Base-by-base conservation (phyloP, 2,797 vertebrate genomes). In the Ctenosaura bakeri region DNA sequence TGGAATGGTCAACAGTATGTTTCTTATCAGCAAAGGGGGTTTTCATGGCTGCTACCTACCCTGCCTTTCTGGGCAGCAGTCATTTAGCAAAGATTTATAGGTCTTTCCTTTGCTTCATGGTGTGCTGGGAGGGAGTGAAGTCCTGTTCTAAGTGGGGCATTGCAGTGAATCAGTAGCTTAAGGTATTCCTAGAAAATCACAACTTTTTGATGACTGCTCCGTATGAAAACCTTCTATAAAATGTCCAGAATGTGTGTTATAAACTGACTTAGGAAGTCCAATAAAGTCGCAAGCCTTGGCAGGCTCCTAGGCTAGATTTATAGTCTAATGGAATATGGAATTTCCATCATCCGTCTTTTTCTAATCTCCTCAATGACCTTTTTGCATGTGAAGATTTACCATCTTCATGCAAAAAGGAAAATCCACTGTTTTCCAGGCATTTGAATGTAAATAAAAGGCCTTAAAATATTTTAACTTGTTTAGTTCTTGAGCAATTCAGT, bases 221-320 rank as follows among this genome's bases (percentile, higher is more conserved):
- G 90, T 89, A 92, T 90, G 91, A 93, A 94, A 94, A 95, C 95
- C 94, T 82, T 93, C 90, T 95, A 89, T 95, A 94, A 91, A 95
- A 94, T 95, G 35, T 96, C 93, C 89, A 96, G 89, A 93, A 96
- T 42, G 24, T 88, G 77, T 94, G 89, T 91, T 96, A 95, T 92
- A 96, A 97, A 95, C 92, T 94, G 85, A 96, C 94, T 96, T 85
- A 91, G 88, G 85, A 92, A 96, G 96, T 95, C 92, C 93, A 87
- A 95, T 96, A 96, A 95, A 95, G 86, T 96, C 95, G 50, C 0
- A 22, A 93, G 62, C 3, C 24, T 95, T 97, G 96, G 92, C 94
- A 94, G 89, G 35, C 93, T 89, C 93, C 95, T 95, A 96, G 92
- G 80, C 85, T 94, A 94, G 96, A 97, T 97, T 96, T 97, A 96